Conservation (phyloP, 1,140 invertebrate species). For the Drosophila virilis region DNA sequence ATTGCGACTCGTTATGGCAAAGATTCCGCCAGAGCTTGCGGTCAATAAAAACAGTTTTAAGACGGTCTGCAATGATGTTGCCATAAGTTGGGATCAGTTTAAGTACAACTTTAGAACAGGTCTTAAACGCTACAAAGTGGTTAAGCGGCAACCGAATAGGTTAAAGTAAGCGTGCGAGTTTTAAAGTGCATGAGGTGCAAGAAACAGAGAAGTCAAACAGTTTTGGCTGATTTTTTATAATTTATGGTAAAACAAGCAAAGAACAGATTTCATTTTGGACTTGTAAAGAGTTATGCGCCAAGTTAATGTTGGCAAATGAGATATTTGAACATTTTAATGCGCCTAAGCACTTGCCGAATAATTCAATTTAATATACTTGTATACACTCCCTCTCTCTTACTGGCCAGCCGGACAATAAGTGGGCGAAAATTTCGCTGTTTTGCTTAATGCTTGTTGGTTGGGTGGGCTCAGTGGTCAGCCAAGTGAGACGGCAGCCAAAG, state of each 20-base stretch:
- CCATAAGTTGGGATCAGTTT: background rate
- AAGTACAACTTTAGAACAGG: background rate
- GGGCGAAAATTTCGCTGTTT: background rate
- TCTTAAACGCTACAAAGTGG: conserved; percentile 1
- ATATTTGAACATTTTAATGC: conserved; percentile 36
- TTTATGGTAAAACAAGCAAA: background rate
- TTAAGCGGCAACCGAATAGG: conserved; percentile 5
- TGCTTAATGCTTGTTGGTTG: background rate
- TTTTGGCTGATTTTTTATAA: background rate
- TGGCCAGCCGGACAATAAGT: background rate
- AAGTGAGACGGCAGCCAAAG: conserved; percentile 18
- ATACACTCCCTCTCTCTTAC: conserved; percentile 1
- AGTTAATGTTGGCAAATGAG: conserved; percentile 3
- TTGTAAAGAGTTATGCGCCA: conserved; percentile 35
- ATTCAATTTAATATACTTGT: conserved; percentile 74
- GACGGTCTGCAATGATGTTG: background rate
- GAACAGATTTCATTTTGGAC: background rate
- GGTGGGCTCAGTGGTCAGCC: conserved; percentile 39
- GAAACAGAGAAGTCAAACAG: background rate
- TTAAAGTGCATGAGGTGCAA: conserved; percentile 4
- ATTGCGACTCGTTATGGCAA: background rate
- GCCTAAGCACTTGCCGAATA: conserved; percentile 48
- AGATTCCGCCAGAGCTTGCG: background rate
- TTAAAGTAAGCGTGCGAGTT: background rate
- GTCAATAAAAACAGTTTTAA: background rate